Evolutionary conservation across 2,888 invertebrate species (phyloP).

Genomic region (Torymus auratus): DNA sequence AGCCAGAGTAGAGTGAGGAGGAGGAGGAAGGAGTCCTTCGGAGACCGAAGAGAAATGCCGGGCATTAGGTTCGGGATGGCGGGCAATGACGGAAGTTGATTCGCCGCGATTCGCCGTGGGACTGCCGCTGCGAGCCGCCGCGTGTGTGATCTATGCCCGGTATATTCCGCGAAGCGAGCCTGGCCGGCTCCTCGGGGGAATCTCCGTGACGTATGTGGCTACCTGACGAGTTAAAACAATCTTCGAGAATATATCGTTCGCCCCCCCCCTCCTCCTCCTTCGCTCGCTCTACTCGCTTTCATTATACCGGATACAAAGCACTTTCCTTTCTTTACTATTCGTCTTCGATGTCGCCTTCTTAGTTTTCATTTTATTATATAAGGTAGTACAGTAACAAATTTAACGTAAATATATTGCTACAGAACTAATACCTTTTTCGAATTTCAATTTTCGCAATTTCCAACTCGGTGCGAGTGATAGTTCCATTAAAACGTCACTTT

Average conservation of each 20-base stretch:
- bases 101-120: slow-evolving; percentile 73
- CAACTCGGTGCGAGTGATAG: too few relatives aligned
- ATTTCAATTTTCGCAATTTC: too few relatives aligned
- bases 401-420: too few relatives aligned
- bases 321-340: slow-evolving; percentile 28
- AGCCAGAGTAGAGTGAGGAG: neutral
- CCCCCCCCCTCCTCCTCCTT: slow-evolving; percentile 33
- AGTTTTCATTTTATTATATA: too few relatives aligned
- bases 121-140: slow-evolving; percentile 67
- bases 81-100: slow-evolving; percentile 77
- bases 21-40: slow-evolving; percentile 65
- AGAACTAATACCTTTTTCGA: too few relatives aligned
- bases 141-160: slow-evolving; percentile 73
- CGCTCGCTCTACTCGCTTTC: slow-evolving; percentile 24
- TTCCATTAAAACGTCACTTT: too few relatives aligned
- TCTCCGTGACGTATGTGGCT: slow-evolving; percentile 75
- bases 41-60: slow-evolving; percentile 75
- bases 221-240: slow-evolving; percentile 77
- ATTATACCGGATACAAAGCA: slow-evolving; percentile 31
- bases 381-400: too few relatives aligned
- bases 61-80: slow-evolving; percentile 74
- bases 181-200: slow-evolving; percentile 70
- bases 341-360: slow-evolving; percentile 3
- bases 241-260: slow-evolving; percentile 75
- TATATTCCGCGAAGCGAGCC: slow-evolving; percentile 69